These are phyloP conservation scores for Chaenogobius annularis DNA, from an alignment of 2,113 vertebrate species.

Conservation along the genomic window DNA sequence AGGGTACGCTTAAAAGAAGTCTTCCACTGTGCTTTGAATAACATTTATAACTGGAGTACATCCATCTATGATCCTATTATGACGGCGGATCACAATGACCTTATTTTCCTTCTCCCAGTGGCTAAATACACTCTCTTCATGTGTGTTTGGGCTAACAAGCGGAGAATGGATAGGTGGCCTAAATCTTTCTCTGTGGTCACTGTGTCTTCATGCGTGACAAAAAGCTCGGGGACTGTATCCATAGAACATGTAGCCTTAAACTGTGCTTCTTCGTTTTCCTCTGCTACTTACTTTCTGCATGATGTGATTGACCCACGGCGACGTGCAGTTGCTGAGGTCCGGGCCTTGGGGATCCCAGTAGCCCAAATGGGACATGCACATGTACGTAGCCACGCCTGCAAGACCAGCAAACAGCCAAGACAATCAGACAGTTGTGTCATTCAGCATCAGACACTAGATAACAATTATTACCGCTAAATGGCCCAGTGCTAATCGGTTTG, in stretches of 20 bases:
- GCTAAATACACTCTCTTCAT: constrained; percentile 19
- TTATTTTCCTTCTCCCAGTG: constrained; percentile 22
- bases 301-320: constrained; percentile 97
- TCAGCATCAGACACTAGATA: constrained; percentile 35
- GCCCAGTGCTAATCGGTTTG: constrained; percentile 17
- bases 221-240: constrained; percentile 41
- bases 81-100: constrained; percentile 21
- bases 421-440: constrained; percentile 48
- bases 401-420: constrained; percentile 51
- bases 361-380: constrained; percentile 85
- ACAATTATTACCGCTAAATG: neutral
- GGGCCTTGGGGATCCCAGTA: constrained; percentile 93
- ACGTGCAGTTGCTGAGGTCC: constrained; percentile 98
- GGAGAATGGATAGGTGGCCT: constrained; percentile 44
- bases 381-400: constrained; percentile 91
- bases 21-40: constrained; percentile 3
- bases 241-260: constrained; percentile 27
- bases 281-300: constrained; percentile 89
- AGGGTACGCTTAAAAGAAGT: neutral
- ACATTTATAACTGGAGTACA: neutral
- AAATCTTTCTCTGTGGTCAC: constrained; percentile 47
- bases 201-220: constrained; percentile 38
- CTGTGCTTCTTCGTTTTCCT: constrained; percentile 33
- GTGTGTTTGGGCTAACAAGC: constrained; percentile 36
- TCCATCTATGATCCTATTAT: constrained; percentile 2